Evolutionary conservation across 2,797 vertebrate genomes (phyloP).

Genomic region (Pseudochirops corinnae): DNA sequence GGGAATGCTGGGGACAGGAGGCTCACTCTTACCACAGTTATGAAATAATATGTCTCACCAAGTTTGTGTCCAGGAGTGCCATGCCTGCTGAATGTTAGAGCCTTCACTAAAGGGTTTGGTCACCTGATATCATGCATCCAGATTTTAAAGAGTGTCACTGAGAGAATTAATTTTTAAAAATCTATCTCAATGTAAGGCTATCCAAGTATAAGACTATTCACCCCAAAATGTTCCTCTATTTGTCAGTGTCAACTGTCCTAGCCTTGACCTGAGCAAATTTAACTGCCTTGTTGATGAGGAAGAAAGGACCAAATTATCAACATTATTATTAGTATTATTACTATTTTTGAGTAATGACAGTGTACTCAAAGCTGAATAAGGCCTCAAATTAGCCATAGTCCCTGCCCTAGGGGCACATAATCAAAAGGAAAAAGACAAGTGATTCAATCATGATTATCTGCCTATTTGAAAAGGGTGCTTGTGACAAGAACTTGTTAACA

Average conservation of each 20-base stretch:
- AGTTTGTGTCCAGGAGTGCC: background rate
- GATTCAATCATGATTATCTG: slow-evolving; percentile 8
- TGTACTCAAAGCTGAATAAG: background rate
- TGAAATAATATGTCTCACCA: background rate
- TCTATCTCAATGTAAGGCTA: background rate
- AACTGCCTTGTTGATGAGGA: background rate
- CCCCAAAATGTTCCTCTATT: background rate
- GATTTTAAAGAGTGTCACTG: background rate
- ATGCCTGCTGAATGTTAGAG: background rate
- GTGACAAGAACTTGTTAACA: slow-evolving; percentile 5
- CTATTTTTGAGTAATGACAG: slow-evolving; percentile 5
- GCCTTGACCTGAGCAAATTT: background rate
- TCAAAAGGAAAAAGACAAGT: slow-evolving; percentile 8
- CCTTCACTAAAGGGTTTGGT: background rate
- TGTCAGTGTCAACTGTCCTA: background rate
- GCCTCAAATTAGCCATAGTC: background rate
- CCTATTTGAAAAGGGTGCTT: background rate
- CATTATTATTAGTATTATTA: background rate
- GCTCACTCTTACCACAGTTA: background rate
- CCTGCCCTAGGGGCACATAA: background rate
- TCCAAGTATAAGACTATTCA: background rate
- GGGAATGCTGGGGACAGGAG: background rate
- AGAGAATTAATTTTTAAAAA: background rate
- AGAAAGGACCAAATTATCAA: background rate
- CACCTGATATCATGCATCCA: background rate